Percentiles rank a stretch among this genome's conserved stretches.
Evolutionary conservation across 2,888 invertebrate species (phyloP).

Genomic region (Eupithecia pulchellata): DNA sequence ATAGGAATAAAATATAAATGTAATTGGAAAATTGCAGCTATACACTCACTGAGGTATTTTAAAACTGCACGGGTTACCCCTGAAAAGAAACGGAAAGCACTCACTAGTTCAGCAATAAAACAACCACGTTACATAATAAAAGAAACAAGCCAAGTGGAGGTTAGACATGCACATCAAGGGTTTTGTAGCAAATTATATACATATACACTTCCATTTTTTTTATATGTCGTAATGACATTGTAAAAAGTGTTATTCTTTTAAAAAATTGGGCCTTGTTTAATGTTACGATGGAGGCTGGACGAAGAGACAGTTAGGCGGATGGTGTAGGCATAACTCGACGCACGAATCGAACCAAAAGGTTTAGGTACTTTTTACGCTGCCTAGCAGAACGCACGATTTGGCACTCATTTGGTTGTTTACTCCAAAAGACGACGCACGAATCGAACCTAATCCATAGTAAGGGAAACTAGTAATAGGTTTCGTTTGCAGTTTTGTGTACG

Average conservation of each 20-base stretch:
- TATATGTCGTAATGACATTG: neutral
- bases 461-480: neutral
- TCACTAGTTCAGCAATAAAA: slow-evolving; percentile 60
- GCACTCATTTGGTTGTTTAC: too few species aligned
- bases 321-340: too few species aligned
- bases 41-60: too few species aligned
- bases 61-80: too few species aligned
- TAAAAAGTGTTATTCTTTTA: neutral
- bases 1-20: too few species aligned
- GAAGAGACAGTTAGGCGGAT: neutral
- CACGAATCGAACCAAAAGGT: too few species aligned
- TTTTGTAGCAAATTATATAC: neutral
- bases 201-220: neutral
- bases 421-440: too few species aligned
- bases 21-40: too few species aligned
- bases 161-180: neutral
- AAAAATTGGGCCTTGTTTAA: neutral
- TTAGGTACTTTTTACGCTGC: too few species aligned
- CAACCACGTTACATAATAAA: slow-evolving; percentile 63
- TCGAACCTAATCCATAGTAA: too few species aligned
- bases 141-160: neutral
- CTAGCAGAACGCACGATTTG: too few species aligned
- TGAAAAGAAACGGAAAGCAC: neutral
- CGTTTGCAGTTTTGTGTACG: neutral
- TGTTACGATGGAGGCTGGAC: neutral